A percentile compares a stretch with the other conserved stretches of the same genome.
Evolutionary conservation across 2,888 invertebrate species (phyloP).

Genomic region (Metacarcinus magister): DNA sequence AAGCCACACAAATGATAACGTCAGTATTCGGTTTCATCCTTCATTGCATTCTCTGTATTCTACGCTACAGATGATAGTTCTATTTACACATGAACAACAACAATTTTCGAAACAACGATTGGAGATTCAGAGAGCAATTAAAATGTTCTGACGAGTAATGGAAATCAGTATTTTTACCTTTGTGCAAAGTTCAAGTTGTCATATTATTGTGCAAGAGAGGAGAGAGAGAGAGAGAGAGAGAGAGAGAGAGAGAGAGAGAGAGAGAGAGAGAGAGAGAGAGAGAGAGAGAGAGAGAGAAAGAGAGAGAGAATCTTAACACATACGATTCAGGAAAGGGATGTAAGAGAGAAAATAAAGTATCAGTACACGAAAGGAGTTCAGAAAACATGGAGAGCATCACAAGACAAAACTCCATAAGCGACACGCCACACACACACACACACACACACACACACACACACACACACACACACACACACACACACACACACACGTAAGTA

Average conservation of each 20-base stretch:
- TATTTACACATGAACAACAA: conserved; percentile 13
- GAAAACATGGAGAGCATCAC: not conserved
- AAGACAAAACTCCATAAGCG: not conserved
- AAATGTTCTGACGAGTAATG: not conserved
- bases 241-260: not conserved
- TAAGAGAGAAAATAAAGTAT: not conserved
- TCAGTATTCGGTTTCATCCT: not conserved
- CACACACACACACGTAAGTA: conserved; percentile 8
- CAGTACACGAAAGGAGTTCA: not conserved
- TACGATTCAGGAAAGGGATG: not conserved
- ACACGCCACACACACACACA: not conserved
- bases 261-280: conserved; percentile 39
- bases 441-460: not conserved
- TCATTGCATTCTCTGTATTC: not conserved
- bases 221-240: not conserved
- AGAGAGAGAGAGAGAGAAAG: conserved; percentile 39
- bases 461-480: conserved; percentile 15
- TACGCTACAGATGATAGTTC: not conserved
- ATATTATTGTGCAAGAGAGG: not conserved
- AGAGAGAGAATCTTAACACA: not conserved
- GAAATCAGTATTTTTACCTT: not conserved
- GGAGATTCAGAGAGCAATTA: conserved; percentile 11
- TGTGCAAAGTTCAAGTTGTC: not conserved
- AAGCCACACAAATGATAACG: not conserved
- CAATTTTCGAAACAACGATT: not conserved